Conservation (phyloP, 2,888 invertebrate genomes). For the Eutolmus rufibarbis region DNA sequence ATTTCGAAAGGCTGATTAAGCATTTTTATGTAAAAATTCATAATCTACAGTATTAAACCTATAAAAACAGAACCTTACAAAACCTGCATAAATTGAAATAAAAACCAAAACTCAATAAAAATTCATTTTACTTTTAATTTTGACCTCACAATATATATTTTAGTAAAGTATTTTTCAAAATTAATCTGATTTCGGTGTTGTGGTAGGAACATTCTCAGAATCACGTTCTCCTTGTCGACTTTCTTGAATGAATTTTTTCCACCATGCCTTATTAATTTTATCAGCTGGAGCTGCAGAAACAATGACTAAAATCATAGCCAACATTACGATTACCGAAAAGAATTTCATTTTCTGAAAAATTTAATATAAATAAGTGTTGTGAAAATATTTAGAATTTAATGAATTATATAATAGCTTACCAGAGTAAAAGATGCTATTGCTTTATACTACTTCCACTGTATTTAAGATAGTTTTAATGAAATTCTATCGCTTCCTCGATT, state of each 20-base stretch:
- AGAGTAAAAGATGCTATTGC: not conserved
- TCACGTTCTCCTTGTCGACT: not conserved
- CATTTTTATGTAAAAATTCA: too few relatives aligned
- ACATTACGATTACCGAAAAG: not conserved
- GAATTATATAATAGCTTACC: not conserved
- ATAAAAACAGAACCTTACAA: too few relatives aligned
- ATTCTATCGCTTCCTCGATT: not conserved
- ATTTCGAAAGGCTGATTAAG: too few relatives aligned
- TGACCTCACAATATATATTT: not conserved
- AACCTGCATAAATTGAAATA: too few relatives aligned
- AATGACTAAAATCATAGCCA: not conserved
- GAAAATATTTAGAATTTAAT: not conserved
- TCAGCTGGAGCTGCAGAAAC: not conserved
- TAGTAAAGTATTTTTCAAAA: not conserved
- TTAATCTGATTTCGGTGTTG: not conserved
- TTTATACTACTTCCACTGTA: not conserved
- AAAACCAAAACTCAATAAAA: too few relatives aligned
- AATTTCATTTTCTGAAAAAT: not conserved
- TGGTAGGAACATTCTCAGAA: not conserved
- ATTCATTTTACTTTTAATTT: too few relatives aligned
- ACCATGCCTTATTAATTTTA: not conserved
- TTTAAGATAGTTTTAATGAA: not conserved
- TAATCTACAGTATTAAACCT: too few relatives aligned
- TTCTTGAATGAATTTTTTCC: not conserved
- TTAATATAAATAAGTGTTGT: too few relatives aligned